Evolutionary conservation across 2,113 vertebrate genomes (phyloP), one percentile per base, ranked within the genome.

Genomic region (Takifugu flavidus): DNA sequence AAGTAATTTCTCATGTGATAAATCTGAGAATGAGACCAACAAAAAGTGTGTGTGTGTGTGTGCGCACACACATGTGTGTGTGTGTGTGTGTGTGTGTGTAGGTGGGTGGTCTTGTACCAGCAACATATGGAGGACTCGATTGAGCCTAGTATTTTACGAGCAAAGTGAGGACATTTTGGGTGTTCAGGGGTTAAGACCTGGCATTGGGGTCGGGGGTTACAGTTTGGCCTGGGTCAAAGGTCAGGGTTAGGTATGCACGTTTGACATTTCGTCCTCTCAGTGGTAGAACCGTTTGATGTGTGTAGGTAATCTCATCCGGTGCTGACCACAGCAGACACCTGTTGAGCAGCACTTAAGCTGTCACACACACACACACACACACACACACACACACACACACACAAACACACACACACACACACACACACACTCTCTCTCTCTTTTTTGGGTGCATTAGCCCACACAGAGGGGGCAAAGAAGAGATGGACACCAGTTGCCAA

Each of bases 291-390:
- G 2, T 79, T 46, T 60, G 61, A 55, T 42, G n/a, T 11, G 20
- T 70, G 70, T 57, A 51, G 34, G 63, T 49, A 70, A 66, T 74
- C 70, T 65, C 51, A 25, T 34, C 65, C 64, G 49, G 26, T 69
- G 67, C 72, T 82, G 72, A 80, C 65, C 65, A 46, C 58, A 74
- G 75, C 58, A 66, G n/a, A 67, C 69, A 78, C 79, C 67, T 78
- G 75, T 65, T 70, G 54, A 72, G 31, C 2, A 56, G 67, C 75
- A 59, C 69, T 77, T 80, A 49, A 62, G 61, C 62, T 57, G 55
- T 53, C 56, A 46, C 59, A 74, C 56, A 47, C 44, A 61, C 43
- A 52, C 20, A 43, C 62, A 53, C 25, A 56, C 56, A 49, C 57
- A 28, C 49, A 69, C 69, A 67, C 70, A 45, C n/a, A 58, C 57